Percentiles rank a stretch among this genome's conserved stretches.
Evolutionary conservation across 1,140 invertebrate species (phyloP).

Genomic region (Bombus terrestris): DNA sequence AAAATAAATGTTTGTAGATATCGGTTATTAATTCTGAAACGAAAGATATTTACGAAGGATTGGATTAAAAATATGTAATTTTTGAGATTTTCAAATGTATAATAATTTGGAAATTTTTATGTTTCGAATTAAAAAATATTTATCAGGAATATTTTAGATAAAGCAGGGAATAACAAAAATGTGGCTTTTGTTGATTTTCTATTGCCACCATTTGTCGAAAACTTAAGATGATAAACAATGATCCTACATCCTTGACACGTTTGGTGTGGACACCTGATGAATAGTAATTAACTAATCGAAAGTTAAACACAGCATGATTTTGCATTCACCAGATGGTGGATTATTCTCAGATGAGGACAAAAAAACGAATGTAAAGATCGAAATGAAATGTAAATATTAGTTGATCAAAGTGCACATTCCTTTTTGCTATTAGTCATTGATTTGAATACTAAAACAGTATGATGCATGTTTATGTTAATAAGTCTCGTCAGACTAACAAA

Average conservation of each 20-base stretch:
- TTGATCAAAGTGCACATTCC: neutral
- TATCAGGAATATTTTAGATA: neutral
- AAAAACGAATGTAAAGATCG: neutral
- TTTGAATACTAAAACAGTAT: neutral
- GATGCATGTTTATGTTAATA: neutral
- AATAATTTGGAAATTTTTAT: neutral
- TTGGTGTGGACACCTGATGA: slow-evolving; percentile 34
- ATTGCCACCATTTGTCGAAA: neutral
- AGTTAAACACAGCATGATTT: neutral
- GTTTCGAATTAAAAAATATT: neutral
- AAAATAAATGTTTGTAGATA: neutral
- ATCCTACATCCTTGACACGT: slow-evolving; percentile 62
- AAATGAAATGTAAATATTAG: neutral
- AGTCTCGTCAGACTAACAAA: too few species aligned
- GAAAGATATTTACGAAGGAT: too few species aligned
- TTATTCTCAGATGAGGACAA: neutral
- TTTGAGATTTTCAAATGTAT: too few species aligned
- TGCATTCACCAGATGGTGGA: neutral
- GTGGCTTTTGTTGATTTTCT: neutral
- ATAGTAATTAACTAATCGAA: slow-evolving; percentile 50
- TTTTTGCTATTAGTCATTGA: neutral
- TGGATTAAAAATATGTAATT: neutral
- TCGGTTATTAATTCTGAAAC: neutral
- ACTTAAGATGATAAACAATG: slow-evolving; percentile 36
- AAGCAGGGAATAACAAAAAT: neutral